These are phyloP conservation scores for Proisotoma minuta DNA, from an alignment of 2,888 invertebrate genomes.

Conservation along the genomic window DNA sequence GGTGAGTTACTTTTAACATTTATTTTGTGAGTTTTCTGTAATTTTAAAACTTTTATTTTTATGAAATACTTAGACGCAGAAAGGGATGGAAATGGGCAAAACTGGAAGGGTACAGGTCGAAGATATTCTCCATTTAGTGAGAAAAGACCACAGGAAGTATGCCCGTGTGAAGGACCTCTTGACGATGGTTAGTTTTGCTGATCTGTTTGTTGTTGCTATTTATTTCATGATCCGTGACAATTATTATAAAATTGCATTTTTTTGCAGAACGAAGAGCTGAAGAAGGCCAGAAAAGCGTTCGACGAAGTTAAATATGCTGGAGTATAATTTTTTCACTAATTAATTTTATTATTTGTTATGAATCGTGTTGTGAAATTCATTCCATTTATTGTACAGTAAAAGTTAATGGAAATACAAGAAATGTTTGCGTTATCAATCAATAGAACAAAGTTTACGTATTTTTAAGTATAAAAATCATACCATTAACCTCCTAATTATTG, in stretches of 20 bases:
- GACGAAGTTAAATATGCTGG: slow-evolving; percentile 65
- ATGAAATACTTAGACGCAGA: slow-evolving; percentile 59
- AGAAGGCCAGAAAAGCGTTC: slow-evolving; percentile 97
- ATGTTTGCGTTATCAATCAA: too few species aligned
- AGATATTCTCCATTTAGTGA: slow-evolving; percentile 90
- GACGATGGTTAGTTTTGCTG: too few species aligned
- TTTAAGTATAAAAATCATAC: too few species aligned
- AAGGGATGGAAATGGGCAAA: slow-evolving; percentile 92
- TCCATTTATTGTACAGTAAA: too few species aligned
- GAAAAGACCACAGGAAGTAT: slow-evolving; percentile 94
- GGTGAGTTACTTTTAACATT: slow-evolving; percentile 54
- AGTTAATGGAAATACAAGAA: too few species aligned
- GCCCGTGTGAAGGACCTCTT: slow-evolving; percentile 93
- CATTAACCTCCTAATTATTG: too few species aligned
- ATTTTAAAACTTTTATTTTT: slow-evolving; percentile 12
- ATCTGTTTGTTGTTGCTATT: too few species aligned
- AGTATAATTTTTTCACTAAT: slow-evolving; percentile 33
- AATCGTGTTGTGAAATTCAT: too few species aligned
- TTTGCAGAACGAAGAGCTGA: slow-evolving; percentile 96
- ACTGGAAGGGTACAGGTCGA: slow-evolving; percentile 91
- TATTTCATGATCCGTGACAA: too few species aligned
- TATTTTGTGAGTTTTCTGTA: slow-evolving; percentile 11
- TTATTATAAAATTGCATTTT: too few species aligned
- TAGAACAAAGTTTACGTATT: too few species aligned
- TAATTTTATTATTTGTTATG: too few species aligned